Percentiles rank a stretch among this genome's conserved stretches.
These are phyloP conservation scores for Catharus bicknelli DNA, from an alignment of 2,113 vertebrate species.

Conservation along the genomic window DNA sequence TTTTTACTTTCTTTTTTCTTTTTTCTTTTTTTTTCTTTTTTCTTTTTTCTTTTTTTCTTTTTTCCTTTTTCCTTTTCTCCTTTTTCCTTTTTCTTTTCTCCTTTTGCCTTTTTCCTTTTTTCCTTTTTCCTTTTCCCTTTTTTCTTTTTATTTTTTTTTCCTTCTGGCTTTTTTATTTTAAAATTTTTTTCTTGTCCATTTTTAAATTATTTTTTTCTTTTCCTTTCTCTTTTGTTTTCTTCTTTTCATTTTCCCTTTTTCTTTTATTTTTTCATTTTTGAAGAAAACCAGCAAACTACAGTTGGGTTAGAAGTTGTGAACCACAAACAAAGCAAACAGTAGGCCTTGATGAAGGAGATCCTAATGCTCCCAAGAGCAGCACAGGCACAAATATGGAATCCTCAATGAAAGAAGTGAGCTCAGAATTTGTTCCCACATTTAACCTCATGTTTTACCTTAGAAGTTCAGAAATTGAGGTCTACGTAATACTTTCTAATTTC, in stretches of 20 bases:
- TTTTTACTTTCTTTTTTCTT: rapidly evolving
- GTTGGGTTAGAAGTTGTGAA: background rate
- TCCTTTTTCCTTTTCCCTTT: background rate
- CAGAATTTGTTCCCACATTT: background rate
- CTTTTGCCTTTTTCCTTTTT: rapidly evolving
- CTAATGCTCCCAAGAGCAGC: background rate
- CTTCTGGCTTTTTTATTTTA: rapidly evolving
- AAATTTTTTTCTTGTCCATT: rapidly evolving
- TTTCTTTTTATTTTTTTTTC: rapidly evolving
- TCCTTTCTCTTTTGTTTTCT: rapidly evolving
- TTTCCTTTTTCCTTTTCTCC: rapidly evolving
- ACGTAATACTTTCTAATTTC: background rate
- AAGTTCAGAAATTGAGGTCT: background rate
- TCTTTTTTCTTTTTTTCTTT: rapidly evolving
- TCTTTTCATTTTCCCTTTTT: background rate
- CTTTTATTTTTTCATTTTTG: background rate
- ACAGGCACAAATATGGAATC: background rate
- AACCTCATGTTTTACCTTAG: background rate
- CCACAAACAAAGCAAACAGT: background rate
- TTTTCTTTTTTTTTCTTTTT: rapidly evolving
- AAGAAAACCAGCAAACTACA: background rate
- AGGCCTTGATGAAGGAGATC: background rate
- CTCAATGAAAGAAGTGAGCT: background rate
- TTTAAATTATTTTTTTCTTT: too few relatives aligned
- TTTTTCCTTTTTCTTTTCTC: rapidly evolving